A percentile compares a stretch with the other conserved stretches of the same genome.
phyloP scores from a whole-genome alignment of 2,888 invertebrate genomes.

The Ennomos fuscantarius region DNA sequence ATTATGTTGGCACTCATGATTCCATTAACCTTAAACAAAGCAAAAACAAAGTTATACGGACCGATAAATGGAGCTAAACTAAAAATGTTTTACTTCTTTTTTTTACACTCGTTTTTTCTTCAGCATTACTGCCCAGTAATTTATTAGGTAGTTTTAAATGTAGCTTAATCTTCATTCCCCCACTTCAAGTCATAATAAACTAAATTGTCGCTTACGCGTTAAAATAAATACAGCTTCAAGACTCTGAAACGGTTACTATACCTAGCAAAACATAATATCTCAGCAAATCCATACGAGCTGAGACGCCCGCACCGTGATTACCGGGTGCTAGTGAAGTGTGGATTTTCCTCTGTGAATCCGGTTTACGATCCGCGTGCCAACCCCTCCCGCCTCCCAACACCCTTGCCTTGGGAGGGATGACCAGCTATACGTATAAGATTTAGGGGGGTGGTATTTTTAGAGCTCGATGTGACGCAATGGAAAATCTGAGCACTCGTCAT shows the following conservation, averaged over 20 bases:
- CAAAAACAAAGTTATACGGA: too few species aligned
- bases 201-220: too few species aligned
- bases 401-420: conserved; percentile 53
- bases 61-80: too few species aligned
- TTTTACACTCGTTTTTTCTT: too few species aligned
- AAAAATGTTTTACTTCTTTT: too few species aligned
- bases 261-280: conserved; percentile 52
- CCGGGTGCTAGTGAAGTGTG: conserved; percentile 76
- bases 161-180: too few species aligned
- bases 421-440: conserved; percentile 56
- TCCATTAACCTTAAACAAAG: too few species aligned
- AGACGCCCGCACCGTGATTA: conserved; percentile 71
- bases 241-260: conserved; percentile 22
- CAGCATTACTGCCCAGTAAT: too few species aligned
- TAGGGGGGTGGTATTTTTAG: conserved; percentile 45
- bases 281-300: conserved; percentile 63
- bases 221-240: too few species aligned
- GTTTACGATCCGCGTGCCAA: conserved; percentile 72
- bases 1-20: too few species aligned
- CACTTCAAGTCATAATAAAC: too few species aligned
- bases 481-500: conserved; percentile 17
- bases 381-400: conserved; percentile 39
- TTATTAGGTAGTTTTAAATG: too few species aligned
- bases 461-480: conserved; percentile 13
- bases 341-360: conserved; percentile 76